A percentile compares a stretch with the other conserved stretches of the same genome.
Conservation (phyloP, 1,140 invertebrate species). For the Tetragnatha versicolor region DNA sequence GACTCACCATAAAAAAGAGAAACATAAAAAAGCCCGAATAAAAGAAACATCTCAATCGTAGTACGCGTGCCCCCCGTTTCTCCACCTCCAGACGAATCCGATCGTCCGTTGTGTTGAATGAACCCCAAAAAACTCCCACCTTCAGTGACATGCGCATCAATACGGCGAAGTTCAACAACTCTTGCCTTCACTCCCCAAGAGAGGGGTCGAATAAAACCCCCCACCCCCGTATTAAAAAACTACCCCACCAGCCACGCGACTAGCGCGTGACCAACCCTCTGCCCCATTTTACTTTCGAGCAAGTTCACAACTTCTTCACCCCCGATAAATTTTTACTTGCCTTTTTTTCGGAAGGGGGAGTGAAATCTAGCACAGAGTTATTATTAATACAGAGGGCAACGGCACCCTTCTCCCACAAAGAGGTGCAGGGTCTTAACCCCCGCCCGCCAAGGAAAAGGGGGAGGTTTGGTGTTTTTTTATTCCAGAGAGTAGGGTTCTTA, state of each 20-base stretch:
- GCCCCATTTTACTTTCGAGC: conserved; percentile 45
- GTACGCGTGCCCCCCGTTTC: too few relatives aligned
- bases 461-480: too few relatives aligned
- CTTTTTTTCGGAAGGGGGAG: neutral
- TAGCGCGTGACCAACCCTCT: conserved; percentile 29
- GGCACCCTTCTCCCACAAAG: too few relatives aligned
- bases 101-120: too few relatives aligned
- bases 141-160: conserved; percentile 11
- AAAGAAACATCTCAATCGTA: too few relatives aligned
- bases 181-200: conserved; percentile 16
- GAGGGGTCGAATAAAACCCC: neutral
- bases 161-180: conserved; percentile 42
- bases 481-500: too few relatives aligned
- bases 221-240: conserved; percentile 9
- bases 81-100: too few relatives aligned
- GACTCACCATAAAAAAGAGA: too few relatives aligned
- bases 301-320: conserved; percentile 33
- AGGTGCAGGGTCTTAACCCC: too few relatives aligned
- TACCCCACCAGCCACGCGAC: conserved; percentile 25
- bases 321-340: too few relatives aligned
- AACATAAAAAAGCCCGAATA: too few relatives aligned
- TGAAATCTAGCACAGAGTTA: conserved; percentile 35
- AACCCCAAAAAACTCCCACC: conserved; percentile 6
- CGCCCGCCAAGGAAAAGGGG: too few relatives aligned
- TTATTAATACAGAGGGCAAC: conserved; percentile 36